Evolutionary conservation across 2,113 vertebrate genomes (phyloP).

Genomic region (Phrynosoma blainvillii): DNA sequence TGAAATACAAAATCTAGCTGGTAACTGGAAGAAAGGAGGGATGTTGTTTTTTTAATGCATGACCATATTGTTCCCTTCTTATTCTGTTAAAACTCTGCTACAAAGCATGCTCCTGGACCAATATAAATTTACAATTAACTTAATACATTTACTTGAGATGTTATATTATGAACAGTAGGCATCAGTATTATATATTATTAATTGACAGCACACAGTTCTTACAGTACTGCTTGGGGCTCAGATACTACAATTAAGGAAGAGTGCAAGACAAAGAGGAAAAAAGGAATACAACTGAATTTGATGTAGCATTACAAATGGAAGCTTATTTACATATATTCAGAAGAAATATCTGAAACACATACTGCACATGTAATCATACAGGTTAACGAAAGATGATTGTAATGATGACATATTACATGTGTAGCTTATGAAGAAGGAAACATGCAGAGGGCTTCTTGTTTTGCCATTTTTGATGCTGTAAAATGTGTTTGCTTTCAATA

Average conservation of each 20-base stretch:
- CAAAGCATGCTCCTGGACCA: constrained; percentile 10
- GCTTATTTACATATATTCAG: constrained; percentile 19
- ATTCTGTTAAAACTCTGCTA: constrained; percentile 14
- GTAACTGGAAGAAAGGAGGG: background rate
- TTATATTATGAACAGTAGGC: constrained; percentile 22
- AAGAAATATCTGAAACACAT: constrained; percentile 50
- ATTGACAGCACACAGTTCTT: constrained; percentile 20
- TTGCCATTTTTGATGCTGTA: background rate
- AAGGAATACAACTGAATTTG: background rate
- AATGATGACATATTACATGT: background rate
- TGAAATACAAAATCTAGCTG: background rate
- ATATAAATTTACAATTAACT: constrained; percentile 23
- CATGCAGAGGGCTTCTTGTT: background rate
- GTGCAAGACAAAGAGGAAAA: background rate
- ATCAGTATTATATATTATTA: constrained; percentile 20
- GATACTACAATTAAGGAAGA: constrained; percentile 13
- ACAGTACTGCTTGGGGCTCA: background rate
- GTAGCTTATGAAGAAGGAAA: constrained; percentile 41
- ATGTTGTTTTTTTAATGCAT: background rate
- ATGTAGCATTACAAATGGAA: background rate
- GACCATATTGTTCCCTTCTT: constrained; percentile 2
- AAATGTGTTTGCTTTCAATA: background rate
- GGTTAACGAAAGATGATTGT: constrained; percentile 23
- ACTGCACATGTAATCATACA: constrained; percentile 20
- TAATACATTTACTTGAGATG: constrained; percentile 4